These are phyloP conservation scores for crab-eating macaque (Macaca fascicularis) DNA, from an alignment of 2,113 vertebrate species.

Conservation along the genomic window T2T-MFA8v1.1 NC_088389.1:40354501-40355000, in stretches of 20 bases:
- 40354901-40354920: conserved; percentile 9
- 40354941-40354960: conserved; percentile 74
- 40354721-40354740: conserved; percentile 88
- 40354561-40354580: conserved; percentile 87
- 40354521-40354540: conserved; percentile 88
- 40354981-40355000: conserved; percentile 83
- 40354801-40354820: conserved; percentile 81
- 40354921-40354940: conserved; percentile 69
- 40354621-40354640: conserved; percentile 87
- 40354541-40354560: conserved; percentile 83
- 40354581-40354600: conserved; percentile 88
- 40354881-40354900: conserved; percentile 78
- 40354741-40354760: conserved; percentile 78
- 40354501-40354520: conserved; percentile 87
- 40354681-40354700: conserved; percentile 85
- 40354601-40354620: conserved; percentile 84
- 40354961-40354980: conserved; percentile 66
- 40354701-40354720: conserved; percentile 87
- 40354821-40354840: neutral
- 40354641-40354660: conserved; percentile 84
- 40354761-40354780: conserved; percentile 77
- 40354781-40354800: conserved; percentile 85
- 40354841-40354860: neutral
- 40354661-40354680: conserved; percentile 83
- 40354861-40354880: neutral